Evolutionary conservation across 2,888 invertebrate genomes (phyloP), one percentile per base, ranked within the genome.

Genomic region (Ochlodes sylvanus): DNA sequence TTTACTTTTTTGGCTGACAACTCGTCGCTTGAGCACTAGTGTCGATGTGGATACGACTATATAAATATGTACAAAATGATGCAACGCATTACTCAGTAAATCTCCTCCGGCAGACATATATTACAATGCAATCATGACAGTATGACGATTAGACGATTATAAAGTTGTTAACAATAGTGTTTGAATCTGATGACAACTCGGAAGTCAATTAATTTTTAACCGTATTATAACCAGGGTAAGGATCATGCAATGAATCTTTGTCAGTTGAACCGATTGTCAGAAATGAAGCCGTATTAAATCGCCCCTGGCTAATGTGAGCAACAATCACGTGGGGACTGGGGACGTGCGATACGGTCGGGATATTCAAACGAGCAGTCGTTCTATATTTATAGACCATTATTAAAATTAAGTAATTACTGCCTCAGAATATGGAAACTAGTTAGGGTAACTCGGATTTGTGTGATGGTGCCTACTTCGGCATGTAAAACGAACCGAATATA

Each of bases 81-180:
- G 38, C 12, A 12, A 38, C 38, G 38, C 12, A 38, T 38, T 9
- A 10, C 38, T 12, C 38, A 12, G 10, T 38, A 38, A 38, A 38
- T 1, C 9, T 12, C 38, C 38, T 38, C 10, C 9, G 38, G 12
- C 38, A 38, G 38, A 52, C 19, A 52, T n/a, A n/a, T n/a, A n/a
- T 63, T 56, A 63, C 56, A 57, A 50, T 57, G 64, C 58, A 52
- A 60, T 66, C 52, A 42, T 12, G 38, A 38, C 38, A 38, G 38
- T 12, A 38, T 12, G 41, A 27, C 38, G 58, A 65, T 65, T 65
- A 65, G 58, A 27, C 38, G 65, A 58, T 65, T 65, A 65, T 41
- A 58, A 38, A 65, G 58, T 64, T 50, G 57, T 56, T 57, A 44
- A 57, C 57, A 64, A 50, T 64, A 57, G 56, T 12, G 52, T 21